Evolutionary conservation across 1,140 invertebrate genomes (phyloP).

Genomic region (Brachionus koreanus): DNA sequence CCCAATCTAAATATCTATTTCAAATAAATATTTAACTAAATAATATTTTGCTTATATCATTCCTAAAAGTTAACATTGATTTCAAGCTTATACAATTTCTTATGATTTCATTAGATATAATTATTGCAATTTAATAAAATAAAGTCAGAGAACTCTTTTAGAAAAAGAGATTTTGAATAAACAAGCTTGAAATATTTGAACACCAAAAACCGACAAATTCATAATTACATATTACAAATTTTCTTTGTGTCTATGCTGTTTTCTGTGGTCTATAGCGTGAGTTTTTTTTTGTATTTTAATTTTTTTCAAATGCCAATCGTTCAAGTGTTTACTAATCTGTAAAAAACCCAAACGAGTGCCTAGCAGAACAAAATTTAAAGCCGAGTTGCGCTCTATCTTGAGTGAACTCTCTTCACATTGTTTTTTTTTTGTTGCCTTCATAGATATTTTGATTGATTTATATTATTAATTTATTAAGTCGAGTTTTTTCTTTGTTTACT

Average conservation of each 20-base stretch:
- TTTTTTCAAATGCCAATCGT: background rate
- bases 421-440: background rate
- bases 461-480: constrained; percentile 35
- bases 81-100: background rate
- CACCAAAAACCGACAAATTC: background rate
- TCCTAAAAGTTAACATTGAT: constrained; percentile 1
- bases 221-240: constrained; percentile 23
- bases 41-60: constrained; percentile 32
- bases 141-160: constrained; percentile 9
- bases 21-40: constrained; percentile 32
- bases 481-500: constrained; percentile 3
- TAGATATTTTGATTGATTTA: constrained; percentile 31
- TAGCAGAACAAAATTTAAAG: background rate
- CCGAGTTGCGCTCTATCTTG: background rate
- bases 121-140: constrained; percentile 35
- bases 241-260: constrained; percentile 12
- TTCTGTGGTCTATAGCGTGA: background rate
- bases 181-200: constrained; percentile 22
- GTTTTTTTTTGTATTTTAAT: background rate
- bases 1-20: constrained; percentile 8
- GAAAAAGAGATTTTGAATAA: constrained; percentile 16
- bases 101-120: constrained; percentile 33
- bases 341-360: background rate
- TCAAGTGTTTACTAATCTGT: background rate
- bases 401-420: background rate